Conservation (phyloP, 2,113 vertebrate species). For the Hemiscyllium ocellatum region DNA sequence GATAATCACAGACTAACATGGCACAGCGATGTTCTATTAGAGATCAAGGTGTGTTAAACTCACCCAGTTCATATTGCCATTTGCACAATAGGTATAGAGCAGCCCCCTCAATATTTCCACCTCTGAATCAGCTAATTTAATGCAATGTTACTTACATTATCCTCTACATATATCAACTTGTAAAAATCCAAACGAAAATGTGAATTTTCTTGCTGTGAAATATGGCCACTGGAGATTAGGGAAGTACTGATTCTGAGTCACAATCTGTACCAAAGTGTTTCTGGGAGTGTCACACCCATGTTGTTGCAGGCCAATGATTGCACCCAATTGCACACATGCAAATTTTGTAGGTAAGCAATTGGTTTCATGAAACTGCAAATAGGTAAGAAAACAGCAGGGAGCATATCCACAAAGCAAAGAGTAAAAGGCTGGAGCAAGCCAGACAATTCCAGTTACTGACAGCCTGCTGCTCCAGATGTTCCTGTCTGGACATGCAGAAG, state of each 20-base stretch:
- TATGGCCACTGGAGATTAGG: constrained; percentile 33
- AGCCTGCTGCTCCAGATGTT: not conserved
- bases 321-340: constrained; percentile 3
- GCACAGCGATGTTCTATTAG: too few relatives aligned
- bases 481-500: not conserved
- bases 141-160: not conserved
- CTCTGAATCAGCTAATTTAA: not conserved
- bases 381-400: not conserved
- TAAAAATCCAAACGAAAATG: constrained; percentile 1
- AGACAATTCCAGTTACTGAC: too few relatives aligned
- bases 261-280: not conserved
- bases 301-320: not conserved
- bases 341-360: constrained; percentile 6
- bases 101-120: not conserved
- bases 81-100: not conserved
- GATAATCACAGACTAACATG: not conserved
- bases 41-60: not conserved
- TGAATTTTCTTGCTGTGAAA: constrained; percentile 16
- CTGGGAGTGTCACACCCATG: constrained; percentile 29
- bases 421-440: not conserved
- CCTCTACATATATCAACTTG: not conserved
- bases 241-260: constrained; percentile 29
- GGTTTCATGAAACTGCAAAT: not conserved
- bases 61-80: not conserved
- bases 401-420: not conserved